A percentile compares a stretch with the other conserved stretches of the same genome.
Evolutionary conservation across 2,113 vertebrate genomes (phyloP).

Genomic region (Irena cyanogastra): DNA sequence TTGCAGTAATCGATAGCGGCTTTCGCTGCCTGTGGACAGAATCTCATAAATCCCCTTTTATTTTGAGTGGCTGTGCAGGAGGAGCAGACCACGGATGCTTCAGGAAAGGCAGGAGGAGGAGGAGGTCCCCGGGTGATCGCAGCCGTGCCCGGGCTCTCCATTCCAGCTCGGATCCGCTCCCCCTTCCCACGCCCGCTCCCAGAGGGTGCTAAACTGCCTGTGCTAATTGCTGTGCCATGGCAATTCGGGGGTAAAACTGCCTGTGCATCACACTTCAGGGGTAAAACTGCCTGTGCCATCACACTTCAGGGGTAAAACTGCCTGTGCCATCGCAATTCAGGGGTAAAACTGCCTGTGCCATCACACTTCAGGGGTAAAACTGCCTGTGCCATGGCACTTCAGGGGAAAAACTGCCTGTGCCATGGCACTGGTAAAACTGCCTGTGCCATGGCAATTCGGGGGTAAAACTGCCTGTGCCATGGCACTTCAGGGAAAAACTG

Average conservation of each 20-base stretch:
- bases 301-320: not conserved
- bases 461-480: not conserved
- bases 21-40: conserved; percentile 39
- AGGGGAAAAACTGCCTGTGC: not conserved
- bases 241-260: not conserved
- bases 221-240: not conserved
- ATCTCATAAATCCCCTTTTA: conserved; percentile 38
- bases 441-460: not conserved
- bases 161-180: not conserved
- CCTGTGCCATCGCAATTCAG: not conserved
- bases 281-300: not conserved
- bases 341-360: not conserved
- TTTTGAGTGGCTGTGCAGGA: not conserved
- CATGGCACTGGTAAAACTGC: not conserved
- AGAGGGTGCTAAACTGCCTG: not conserved
- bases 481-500: accelerated
- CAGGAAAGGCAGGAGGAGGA: not conserved
- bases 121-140: not conserved
- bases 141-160: accelerated
- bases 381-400: not conserved
- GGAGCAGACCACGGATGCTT: not conserved
- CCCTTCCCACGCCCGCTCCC: not conserved
- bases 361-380: not conserved
- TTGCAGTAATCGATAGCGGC: conserved; percentile 46
- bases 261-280: not conserved